Percentiles rank a stretch among this genome's conserved stretches.
Conservation (phyloP, 2,113 vertebrate genomes). For the Propithecus coquereli region DNA sequence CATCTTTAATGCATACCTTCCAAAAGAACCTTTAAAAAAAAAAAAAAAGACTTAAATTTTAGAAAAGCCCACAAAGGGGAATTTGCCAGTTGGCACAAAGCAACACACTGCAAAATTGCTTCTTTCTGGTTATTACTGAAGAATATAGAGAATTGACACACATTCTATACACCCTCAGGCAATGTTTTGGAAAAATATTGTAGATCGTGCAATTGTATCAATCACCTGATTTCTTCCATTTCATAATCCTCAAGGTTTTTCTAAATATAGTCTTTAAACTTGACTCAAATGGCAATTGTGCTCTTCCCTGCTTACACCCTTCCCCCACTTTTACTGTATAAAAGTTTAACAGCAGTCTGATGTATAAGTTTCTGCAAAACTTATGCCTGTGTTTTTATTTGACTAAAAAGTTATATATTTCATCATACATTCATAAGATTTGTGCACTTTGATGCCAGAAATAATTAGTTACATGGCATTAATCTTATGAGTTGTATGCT, state of each 20-base stretch:
- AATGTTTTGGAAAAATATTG: neutral
- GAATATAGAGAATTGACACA: neutral
- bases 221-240: neutral
- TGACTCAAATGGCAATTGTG: neutral
- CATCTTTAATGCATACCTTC: constrained; percentile 30
- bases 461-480: neutral
- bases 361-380: neutral
- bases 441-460: neutral
- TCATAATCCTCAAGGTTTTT: neutral
- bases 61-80: neutral
- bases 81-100: neutral
- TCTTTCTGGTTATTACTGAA: neutral
- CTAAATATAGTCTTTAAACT: neutral
- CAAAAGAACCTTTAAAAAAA: neutral
- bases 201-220: neutral
- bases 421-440: neutral
- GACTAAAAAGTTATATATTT: neutral
- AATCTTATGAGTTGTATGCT: neutral
- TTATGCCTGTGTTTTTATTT: neutral
- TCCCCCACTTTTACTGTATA: neutral
- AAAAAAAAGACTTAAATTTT: neutral
- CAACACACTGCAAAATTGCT: neutral
- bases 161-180: neutral
- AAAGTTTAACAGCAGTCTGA: neutral
- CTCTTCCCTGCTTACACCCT: neutral